Conservation (phyloP, 2,113 vertebrate genomes). For the Corydoras maculifer region DNA sequence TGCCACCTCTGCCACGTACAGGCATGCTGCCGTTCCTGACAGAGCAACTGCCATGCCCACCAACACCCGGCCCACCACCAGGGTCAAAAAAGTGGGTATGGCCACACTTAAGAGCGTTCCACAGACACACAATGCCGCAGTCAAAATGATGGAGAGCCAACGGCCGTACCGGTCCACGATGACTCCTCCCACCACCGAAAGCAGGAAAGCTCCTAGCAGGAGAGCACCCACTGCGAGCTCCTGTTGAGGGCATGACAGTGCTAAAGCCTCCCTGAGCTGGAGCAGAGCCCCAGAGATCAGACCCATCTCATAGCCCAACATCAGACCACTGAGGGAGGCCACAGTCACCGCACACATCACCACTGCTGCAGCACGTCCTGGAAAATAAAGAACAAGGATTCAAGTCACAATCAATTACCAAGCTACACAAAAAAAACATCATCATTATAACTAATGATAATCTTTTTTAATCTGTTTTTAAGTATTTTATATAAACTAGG, state of each 20-base stretch:
- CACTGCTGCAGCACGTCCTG: conserved; percentile 77
- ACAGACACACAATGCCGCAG: conserved; percentile 71
- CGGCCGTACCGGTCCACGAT: conserved; percentile 86
- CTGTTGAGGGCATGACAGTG: conserved; percentile 81
- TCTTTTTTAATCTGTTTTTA: no score
- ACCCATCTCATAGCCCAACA: conserved; percentile 88
- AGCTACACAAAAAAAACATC: no score
- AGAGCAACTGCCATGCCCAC: conserved; percentile 86
- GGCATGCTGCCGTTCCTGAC: conserved; percentile 82
- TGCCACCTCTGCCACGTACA: conserved; percentile 90
- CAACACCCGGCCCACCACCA: conserved; percentile 75
- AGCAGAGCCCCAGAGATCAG: conserved; percentile 90
- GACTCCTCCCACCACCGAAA: conserved; percentile 78
- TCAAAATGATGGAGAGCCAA: conserved; percentile 76
- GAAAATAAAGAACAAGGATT: conserved; percentile 38
- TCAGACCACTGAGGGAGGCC: conserved; percentile 85
- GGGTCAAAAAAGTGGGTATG: conserved; percentile 63
- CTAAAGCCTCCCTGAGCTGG: conserved; percentile 74
- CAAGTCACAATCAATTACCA: background rate
- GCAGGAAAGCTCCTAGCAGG: conserved; percentile 80
- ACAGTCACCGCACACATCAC: conserved; percentile 67
- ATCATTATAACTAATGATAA: no score
- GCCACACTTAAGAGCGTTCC: conserved; percentile 73
- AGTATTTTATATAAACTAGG: no score
- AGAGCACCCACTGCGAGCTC: conserved; percentile 85